Evolutionary conservation across 2,113 vertebrate species (phyloP), one percentile per base, ranked within the genome.

Genomic region (Channa argus): DNA sequence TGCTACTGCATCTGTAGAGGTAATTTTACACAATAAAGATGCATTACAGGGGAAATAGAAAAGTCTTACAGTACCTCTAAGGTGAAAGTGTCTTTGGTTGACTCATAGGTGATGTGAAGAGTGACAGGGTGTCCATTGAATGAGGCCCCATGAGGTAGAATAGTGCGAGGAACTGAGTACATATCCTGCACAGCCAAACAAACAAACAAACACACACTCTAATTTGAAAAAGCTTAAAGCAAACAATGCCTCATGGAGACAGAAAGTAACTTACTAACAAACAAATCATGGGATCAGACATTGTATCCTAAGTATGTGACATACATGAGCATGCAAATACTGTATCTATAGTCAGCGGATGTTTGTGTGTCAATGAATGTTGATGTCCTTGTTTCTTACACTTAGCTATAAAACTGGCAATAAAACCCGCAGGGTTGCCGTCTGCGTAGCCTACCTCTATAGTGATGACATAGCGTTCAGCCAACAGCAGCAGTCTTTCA

Each of bases 91-190:
- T 99, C 96, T 98, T 99, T 99, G 96, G 98, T 98, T 94, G 97
- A 99, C 88, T 99, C 98, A 0, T 96, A 99, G 0, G 95, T 98
- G 85, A 99, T 92, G 81, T 98, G 97, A 66, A 99, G 97, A 15
- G 97, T 96, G 91, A 99, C 93, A 67, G 98, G 95, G 93, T 99
- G 98, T 92, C 98, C 98, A 24, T 99, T 97, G 90, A 95, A 99
- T 61, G 98, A 99, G 64, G 98, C 98, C 82, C 98, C 98, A 24
- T 99, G 98, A 98, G 98, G 98, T 97, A 99, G 97, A 94, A 99
- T 99, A 80, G 98, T 99, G 87, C 98, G 96, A 86, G 98, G 98
- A 94, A 98, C 96, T 12, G 97, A 98, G 84, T 99, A 99, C 85
- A 99, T 92, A 82, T 99, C 98, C 98, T 97, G 75, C 73, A 85